These are phyloP conservation scores for Cnemophilus loriae DNA, from an alignment of 2,113 vertebrate genomes.

Conservation along the genomic window DNA sequence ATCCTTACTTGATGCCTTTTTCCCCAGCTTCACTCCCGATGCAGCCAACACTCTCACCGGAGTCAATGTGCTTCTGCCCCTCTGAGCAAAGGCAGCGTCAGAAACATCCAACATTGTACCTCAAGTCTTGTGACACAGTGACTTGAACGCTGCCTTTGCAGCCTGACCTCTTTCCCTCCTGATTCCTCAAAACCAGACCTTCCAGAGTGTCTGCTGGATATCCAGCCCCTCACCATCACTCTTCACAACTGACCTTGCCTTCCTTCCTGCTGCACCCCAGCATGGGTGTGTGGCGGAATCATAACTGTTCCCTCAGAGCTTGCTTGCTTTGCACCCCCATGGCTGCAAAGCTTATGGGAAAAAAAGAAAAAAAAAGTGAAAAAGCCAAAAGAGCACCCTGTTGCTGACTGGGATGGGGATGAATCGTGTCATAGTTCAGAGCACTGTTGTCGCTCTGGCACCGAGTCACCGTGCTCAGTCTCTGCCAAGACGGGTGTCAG, in stretches of 20 bases:
- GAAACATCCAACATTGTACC: constrained; percentile 31
- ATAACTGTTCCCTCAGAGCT: neutral
- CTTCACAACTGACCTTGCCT: constrained; percentile 12
- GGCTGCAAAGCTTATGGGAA: neutral
- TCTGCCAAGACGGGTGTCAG: constrained; percentile 80
- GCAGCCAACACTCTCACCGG: neutral
- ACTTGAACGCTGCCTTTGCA: constrained; percentile 23
- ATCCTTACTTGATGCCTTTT: neutral
- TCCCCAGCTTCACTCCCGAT: accelerated
- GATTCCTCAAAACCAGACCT: constrained; percentile 31
- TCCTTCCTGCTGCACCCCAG: neutral
- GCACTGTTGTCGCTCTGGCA: constrained; percentile 68
- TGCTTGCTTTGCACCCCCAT: neutral
- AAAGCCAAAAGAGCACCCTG: constrained; percentile 40
- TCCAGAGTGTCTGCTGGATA: neutral
- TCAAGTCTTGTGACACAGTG: constrained; percentile 5
- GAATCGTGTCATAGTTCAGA: constrained; percentile 76
- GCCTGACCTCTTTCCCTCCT: neutral
- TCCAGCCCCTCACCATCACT: neutral
- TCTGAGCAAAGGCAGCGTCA: neutral
- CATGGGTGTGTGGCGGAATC: constrained; percentile 8
- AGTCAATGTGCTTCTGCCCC: neutral
- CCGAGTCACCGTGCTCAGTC: constrained; percentile 42
- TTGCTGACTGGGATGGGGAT: constrained; percentile 66
- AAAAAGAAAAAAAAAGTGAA: neutral